Evolutionary conservation across 2,888 invertebrate species (phyloP).

Genomic region (Nymphalis c-album): DNA sequence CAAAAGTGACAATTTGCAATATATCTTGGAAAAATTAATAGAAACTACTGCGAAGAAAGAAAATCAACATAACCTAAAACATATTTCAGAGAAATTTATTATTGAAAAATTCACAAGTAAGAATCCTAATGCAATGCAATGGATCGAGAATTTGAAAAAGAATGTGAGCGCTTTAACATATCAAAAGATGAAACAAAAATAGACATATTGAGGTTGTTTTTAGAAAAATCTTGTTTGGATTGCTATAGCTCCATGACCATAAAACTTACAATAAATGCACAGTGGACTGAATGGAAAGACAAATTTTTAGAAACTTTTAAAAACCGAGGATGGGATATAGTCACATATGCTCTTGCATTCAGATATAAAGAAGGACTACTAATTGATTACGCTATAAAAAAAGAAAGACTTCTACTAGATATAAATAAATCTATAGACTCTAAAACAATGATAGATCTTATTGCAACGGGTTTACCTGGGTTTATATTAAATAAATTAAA

Average conservation of each 20-base stretch:
- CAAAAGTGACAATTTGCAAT: slow-evolving; percentile 1
- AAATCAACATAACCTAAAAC: slow-evolving; percentile 23
- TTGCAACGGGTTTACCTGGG: slow-evolving; percentile 22
- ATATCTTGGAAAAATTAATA: slow-evolving; percentile 19
- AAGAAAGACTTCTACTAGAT: slow-evolving; percentile 31
- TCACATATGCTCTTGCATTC: slow-evolving; percentile 42
- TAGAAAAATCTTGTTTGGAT: slow-evolving; percentile 39
- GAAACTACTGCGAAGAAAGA: slow-evolving; percentile 18
- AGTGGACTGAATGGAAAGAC: slow-evolving; percentile 40
- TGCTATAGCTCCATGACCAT: slow-evolving; percentile 35
- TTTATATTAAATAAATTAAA: slow-evolving; percentile 27
- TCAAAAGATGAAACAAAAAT: slow-evolving; percentile 42
- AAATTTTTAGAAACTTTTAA: slow-evolving; percentile 42
- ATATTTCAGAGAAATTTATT: slow-evolving; percentile 43
- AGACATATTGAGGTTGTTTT: slow-evolving; percentile 41
- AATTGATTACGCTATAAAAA: slow-evolving; percentile 47
- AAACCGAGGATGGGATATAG: slow-evolving; percentile 42
- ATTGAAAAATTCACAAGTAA: slow-evolving; percentile 45
- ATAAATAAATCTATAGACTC: slow-evolving; percentile 17
- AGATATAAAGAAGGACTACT: slow-evolving; percentile 44
- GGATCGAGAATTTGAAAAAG: slow-evolving; percentile 45
- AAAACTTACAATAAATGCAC: slow-evolving; percentile 31
- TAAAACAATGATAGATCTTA: slow-evolving; percentile 19
- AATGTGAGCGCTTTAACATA: slow-evolving; percentile 42
- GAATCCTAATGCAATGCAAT: slow-evolving; percentile 40